A percentile compares a stretch with the other conserved stretches of the same genome.
Conservation (phyloP, 2,797 vertebrate genomes). For the Melanogrammus aeglefinus region DNA sequence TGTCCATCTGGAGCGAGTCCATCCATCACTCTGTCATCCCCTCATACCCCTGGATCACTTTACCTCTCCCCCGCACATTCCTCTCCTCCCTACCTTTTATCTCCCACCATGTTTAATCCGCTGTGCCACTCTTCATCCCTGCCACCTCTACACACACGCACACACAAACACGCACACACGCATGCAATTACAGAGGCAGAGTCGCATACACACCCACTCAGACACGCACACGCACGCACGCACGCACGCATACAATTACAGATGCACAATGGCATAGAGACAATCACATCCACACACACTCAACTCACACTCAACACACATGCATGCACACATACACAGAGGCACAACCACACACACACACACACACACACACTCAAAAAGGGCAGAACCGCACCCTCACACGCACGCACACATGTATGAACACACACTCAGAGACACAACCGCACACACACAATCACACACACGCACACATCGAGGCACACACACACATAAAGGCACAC, state of each 20-base stretch:
- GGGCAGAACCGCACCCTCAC: no score
- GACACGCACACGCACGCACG: not conserved
- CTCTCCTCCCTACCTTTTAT: slow-evolving; percentile 65
- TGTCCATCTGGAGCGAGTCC: slow-evolving; percentile 54
- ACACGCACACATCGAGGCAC: not conserved
- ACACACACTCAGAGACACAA: no score
- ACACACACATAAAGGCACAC: not conserved
- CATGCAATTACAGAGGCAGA: not conserved
- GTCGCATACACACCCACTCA: not conserved
- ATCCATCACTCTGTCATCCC: slow-evolving; percentile 73
- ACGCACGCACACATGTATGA: no score
- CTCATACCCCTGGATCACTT: slow-evolving; percentile 59
- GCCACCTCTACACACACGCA: slow-evolving; percentile 42
- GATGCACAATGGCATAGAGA: not conserved
- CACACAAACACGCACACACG: slow-evolving; percentile 1
- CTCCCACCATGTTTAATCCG: slow-evolving; percentile 45
- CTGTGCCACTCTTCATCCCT: slow-evolving; percentile 40
- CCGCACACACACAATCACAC: slow-evolving; percentile 1
- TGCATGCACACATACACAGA: not conserved
- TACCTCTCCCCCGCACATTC: slow-evolving; percentile 58
- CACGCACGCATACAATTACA: not conserved
- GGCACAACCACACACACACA: not conserved
- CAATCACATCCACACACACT: not conserved
- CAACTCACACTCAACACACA: not conserved
- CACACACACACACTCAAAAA: not conserved